These are phyloP conservation scores for Hipparchia semele DNA, from an alignment of 2,888 invertebrate genomes.

Conservation along the genomic window DNA sequence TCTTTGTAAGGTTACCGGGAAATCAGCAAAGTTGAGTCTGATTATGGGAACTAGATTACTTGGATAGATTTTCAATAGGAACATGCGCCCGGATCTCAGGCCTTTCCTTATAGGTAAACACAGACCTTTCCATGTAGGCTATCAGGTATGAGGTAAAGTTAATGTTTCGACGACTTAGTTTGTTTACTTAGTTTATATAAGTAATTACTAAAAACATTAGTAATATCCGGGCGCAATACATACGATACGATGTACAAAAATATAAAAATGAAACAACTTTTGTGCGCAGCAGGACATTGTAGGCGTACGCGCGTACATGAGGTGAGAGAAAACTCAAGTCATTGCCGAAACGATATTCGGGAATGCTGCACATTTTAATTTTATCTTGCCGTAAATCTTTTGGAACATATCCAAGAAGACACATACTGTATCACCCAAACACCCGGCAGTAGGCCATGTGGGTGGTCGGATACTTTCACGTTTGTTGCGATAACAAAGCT, in stretches of 20 bases:
- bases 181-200: background rate
- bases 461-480: slow-evolving; percentile 42
- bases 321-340: slow-evolving; percentile 42
- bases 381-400: slow-evolving; percentile 67
- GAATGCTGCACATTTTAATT: slow-evolving; percentile 69
- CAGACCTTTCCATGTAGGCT: background rate
- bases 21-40: background rate
- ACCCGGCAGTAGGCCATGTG: slow-evolving; percentile 44
- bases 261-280: background rate
- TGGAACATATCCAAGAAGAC: slow-evolving; percentile 68
- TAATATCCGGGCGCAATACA: background rate
- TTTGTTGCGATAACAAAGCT: slow-evolving; percentile 21
- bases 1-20: background rate
- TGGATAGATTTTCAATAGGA: slow-evolving; percentile 1
- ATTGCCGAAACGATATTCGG: slow-evolving; percentile 58
- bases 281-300: slow-evolving; percentile 5
- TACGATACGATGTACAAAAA: background rate
- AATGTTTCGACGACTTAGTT: background rate
- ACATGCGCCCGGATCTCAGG: background rate
- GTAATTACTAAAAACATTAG: slow-evolving; percentile 7
- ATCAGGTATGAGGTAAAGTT: background rate
- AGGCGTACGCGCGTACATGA: slow-evolving; percentile 18
- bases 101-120: slow-evolving; percentile 1
- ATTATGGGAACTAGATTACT: background rate
- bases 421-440: slow-evolving; percentile 44